Evolutionary conservation across 2,797 vertebrate genomes (phyloP), one percentile per base, ranked within the genome.

Genomic region (Rhincodon typus): DNA sequence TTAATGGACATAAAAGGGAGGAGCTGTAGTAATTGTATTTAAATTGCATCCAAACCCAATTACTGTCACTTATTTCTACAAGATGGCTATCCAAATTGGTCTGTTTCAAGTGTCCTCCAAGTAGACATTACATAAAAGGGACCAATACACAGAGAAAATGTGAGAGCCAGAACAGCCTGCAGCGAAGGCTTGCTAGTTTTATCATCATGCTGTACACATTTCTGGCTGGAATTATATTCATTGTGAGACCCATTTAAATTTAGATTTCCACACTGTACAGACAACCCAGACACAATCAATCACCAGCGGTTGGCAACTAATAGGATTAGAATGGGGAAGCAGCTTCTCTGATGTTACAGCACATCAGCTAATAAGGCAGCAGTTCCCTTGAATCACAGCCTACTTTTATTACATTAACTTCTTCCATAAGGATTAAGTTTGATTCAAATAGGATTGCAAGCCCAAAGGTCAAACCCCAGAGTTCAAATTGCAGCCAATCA

Each of bases 391-490:
- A 97, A 98, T 98, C 97, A 97, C 97, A 97, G 97, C 97, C 97
- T 97, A 30, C 97, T 97, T 96, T 97, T 97, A 98, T 98, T 97
- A 97, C 97, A 98, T 98, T 98, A 97, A 97, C 97, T 97, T 96
- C 96, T 97, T 97, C 96, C 95, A 96, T 96, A 97, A 96, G 97
- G 98, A 98, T 98, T 98, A 98, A n/a, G 97, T 97, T 97, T 96
- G 96, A 96, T 97, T 97, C 96, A 96, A 96, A 97, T 97, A 97
- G 96, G 97, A 97, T 98, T 97, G 97, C 97, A 96, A 97, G 97
- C 97, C 96, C 96, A 53, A 50, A 25, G 87, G n/a, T 91, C 30
- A 91, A 91, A 66, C 19, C 30, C 34, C 21, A 62, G 88, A 21
- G 30, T 38, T 91, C 93, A 74, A 66, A 50, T 34, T 38, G 3